Conservation (phyloP, 2,888 invertebrate genomes). For the Bruchidius siliquastri region DNA sequence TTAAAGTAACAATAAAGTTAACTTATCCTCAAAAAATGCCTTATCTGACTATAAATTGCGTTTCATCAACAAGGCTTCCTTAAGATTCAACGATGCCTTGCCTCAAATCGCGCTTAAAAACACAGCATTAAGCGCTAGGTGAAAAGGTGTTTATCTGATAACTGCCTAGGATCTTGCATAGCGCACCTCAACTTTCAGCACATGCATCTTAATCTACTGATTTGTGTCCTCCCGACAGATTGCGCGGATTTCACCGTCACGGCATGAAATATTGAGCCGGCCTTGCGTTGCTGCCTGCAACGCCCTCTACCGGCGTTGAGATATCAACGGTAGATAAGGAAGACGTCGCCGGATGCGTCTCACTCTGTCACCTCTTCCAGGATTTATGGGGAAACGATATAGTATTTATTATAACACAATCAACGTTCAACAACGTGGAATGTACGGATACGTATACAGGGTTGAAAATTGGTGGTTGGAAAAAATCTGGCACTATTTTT, state of each 20-base stretch:
- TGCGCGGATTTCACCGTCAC: not conserved
- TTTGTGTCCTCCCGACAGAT: not conserved
- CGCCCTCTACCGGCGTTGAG: not conserved
- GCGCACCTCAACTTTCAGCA: not conserved
- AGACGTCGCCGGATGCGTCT: not conserved
- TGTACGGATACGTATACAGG: not conserved
- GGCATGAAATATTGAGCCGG: not conserved
- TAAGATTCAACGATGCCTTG: too few species aligned
- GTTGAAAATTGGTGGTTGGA: too few species aligned
- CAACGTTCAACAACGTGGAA: not conserved
- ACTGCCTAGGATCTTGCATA: not conserved
- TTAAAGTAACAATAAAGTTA: too few species aligned
- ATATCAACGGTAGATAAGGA: not conserved
- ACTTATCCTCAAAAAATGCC: too few species aligned
- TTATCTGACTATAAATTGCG: too few species aligned
- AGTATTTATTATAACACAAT: not conserved
- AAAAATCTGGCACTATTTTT: too few species aligned
- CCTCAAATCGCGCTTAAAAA: too few species aligned
- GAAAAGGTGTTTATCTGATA: not conserved
- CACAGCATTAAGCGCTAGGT: too few species aligned
- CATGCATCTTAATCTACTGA: not conserved
- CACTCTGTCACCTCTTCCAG: not conserved
- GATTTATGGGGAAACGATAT: not conserved
- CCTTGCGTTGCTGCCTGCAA: not conserved
- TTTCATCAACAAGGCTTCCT: too few species aligned